Evolutionary conservation across 2,113 vertebrate species (phyloP).

Genomic region (Stictonetta naevosa): DNA sequence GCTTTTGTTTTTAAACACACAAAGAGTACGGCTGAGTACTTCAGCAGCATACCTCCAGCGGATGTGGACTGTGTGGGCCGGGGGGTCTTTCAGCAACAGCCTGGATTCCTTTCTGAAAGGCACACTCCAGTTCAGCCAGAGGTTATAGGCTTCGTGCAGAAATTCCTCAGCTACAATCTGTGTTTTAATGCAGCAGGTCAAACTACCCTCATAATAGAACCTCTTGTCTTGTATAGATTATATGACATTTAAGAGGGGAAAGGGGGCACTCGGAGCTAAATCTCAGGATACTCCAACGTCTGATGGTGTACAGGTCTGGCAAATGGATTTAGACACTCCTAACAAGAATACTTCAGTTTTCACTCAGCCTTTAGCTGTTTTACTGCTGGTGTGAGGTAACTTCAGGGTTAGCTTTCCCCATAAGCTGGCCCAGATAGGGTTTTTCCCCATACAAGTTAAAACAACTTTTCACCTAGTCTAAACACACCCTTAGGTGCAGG

Average conservation of each 20-base stretch:
- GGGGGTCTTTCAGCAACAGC: slow-evolving; percentile 39
- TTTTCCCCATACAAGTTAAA: slow-evolving; percentile 10
- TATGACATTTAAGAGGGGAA: slow-evolving; percentile 59
- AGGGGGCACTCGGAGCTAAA: slow-evolving; percentile 20
- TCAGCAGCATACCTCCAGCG: neutral
- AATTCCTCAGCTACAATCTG: slow-evolving; percentile 58
- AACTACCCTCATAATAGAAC: slow-evolving; percentile 63
- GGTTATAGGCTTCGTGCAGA: slow-evolving; percentile 60
- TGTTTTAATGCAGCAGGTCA: slow-evolving; percentile 51
- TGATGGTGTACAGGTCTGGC: slow-evolving; percentile 30
- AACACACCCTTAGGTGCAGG: neutral
- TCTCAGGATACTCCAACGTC: neutral
- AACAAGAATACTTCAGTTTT: slow-evolving; percentile 56
- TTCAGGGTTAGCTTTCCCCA: slow-evolving; percentile 20
- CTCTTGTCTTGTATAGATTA: slow-evolving; percentile 60
- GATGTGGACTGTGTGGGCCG: slow-evolving; percentile 44
- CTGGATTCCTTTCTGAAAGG: slow-evolving; percentile 64
- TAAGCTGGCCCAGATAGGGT: neutral
- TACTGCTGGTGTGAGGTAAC: slow-evolving; percentile 16
- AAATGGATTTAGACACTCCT: slow-evolving; percentile 49
- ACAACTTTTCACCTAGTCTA: neutral
- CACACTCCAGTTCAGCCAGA: slow-evolving; percentile 66
- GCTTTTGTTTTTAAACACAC: slow-evolving; percentile 37
- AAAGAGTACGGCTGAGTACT: slow-evolving; percentile 5
- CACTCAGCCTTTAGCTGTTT: slow-evolving; percentile 24